Evolutionary conservation across 1,140 invertebrate genomes (phyloP), one percentile per base, ranked within the genome.

Genomic region (Danaus plexippus): DNA sequence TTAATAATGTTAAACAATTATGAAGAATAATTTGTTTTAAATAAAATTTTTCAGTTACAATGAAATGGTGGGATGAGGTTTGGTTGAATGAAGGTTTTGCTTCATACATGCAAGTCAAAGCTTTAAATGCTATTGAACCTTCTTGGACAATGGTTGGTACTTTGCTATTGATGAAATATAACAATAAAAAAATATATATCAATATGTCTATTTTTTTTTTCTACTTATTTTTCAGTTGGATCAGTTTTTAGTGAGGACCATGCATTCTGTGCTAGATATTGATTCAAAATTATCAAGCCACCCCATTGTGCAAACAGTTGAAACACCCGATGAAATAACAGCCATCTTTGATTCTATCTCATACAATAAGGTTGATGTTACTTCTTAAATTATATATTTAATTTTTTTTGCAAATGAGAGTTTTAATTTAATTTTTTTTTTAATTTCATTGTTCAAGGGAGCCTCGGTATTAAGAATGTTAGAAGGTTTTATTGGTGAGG

Each of bases 21-120:
- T 43, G 11, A 54, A 51, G 22, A 43, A 2, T 47, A 40, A 55
- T 51, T 41, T 46, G 11, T 44, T 44, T 46, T 57, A 18, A 32
- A 32, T 32, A 32, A 32, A 32, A 47, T 52, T 56, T 74, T 88
- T 88, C 58, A 94, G 95, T 96, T 2, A 97, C 95, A 9, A 92
- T 96, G 90, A 89, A 92, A 63, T 97, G 96, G 96, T 98, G 96
- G 96, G 92, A 94, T 77, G 95, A 97, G 79, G 85, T 98, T 0
- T 98, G 96, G 95, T 85, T 97, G 8, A 97, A 97, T 80, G 95
- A 97, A 88, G 96, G 96, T 2, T 97, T 98, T 75, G 96, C 96
- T 9, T 91, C 91, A 5, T 98, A 93, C 73, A 93, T 97, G 86
- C 90, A 95, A 79, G 95, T 92, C 66, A 94, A 96, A 80, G 93